Evolutionary conservation across 2,797 vertebrate species (phyloP), one percentile per base, ranked within the genome.

Genomic region (Dicrostonyx torquatus): DNA sequence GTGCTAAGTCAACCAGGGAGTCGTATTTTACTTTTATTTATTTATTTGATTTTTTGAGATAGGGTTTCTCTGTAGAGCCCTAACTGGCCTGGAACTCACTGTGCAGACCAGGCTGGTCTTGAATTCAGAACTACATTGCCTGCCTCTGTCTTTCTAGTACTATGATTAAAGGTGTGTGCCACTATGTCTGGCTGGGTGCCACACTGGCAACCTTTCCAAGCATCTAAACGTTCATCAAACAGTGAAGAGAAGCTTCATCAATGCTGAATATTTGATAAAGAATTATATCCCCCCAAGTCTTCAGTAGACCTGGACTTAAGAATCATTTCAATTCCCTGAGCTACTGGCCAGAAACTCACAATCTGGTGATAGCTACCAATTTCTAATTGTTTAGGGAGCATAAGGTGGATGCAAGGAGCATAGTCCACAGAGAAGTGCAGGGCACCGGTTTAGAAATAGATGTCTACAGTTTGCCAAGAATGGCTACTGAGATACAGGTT

Each of bases 341-440:
- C 86, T 89, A 87, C 92, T 89, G 60, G n/a, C 89, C 72, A 91
- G 86, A 84, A 96, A 95, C 77, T 95, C 93, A 87, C 84, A 37
- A 90, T 84, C 93, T 84, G 55, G 50, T 66, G 50, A 91, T 12
- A 80, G 73, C 40, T 75, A 93, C 86, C 45, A 76, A 73, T 89
- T 86, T 89, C 77, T 87, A 87, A 15, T 80, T 78, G 55, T 86
- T 88, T 87, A n/a, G 43, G 37, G 75, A 68, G 55, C 89, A 50
- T 31, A 84, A n/a, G 55, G 43, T 93, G 14, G 48, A 13, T 87
- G 50, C 77, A 91, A 94, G 50, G 45, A 43, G 53, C 60, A 84
- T 53, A 77, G 60, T 48, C 87, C 58, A 84, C 58, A 43, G 75
- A 31, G 80, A 85, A 73, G 43, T 34, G 31, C 1, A 14, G 43